Evolutionary conservation across 2,113 vertebrate genomes (phyloP), one percentile per base, ranked within the genome.

Genomic region (Hemichromis elongatus): DNA sequence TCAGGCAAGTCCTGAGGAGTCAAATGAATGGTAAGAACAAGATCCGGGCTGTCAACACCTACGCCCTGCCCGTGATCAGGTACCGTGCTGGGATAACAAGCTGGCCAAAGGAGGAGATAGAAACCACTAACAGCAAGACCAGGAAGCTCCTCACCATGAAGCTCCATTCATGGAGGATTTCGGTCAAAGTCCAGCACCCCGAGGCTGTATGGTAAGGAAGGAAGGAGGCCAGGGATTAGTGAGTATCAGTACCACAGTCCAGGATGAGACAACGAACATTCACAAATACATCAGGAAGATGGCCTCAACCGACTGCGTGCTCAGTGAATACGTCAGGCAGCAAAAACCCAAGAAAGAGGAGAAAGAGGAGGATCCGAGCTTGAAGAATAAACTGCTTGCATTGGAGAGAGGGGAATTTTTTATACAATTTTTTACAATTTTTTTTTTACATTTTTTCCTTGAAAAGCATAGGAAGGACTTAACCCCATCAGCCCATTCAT

Each of bases 161-260:
- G n/a, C n/a, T n/a, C n/a, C n/a, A n/a, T n/a, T n/a, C 56, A 59
- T 59, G 5, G 56, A 59, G 56, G 56, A 26, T 30, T 59, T 33
- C 18, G 35, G 30, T 9, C 57, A 28, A 61, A 28, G 28, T 61
- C 0, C 1, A 61, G 57, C 57, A 61, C 6, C 57, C 57, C 33
- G 16, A 61, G 57, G 57, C 57, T 61, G 28, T 61, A 0, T 4
- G 28, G 28, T 61, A 1, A 61, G 57, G 57, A 61, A 33, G 1
- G 28, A 61, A 33, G 28, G 30, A 61, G 57, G 28, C 57, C 0
- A 0, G 30, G 57, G 9, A 35, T 28, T 61, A 0, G 28, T 35
- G 0, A 61, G 16, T 0, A 16, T 0, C 57, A 61, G 28, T 3
- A 0, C 9, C 28, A 61, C 30, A 19, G 0, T 33, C 57, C 57